phyloP scores from a whole-genome alignment of 2,888 invertebrate genomes.

The Charanyca ferruginea region DNA sequence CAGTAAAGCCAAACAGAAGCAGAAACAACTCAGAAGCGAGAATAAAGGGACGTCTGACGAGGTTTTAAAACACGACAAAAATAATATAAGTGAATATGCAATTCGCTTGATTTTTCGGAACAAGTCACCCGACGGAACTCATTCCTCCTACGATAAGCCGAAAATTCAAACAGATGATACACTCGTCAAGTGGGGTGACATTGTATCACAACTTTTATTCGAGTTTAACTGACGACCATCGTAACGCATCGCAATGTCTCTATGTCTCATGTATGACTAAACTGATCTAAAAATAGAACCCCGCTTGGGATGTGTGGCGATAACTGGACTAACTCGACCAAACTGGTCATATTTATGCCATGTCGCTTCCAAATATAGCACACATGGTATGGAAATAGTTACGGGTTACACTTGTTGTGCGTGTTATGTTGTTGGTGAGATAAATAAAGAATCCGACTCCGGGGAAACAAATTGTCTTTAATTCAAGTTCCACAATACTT shows the following conservation, averaged over 20 bases:
- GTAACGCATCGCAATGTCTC: constrained; percentile 63
- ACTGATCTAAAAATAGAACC: constrained; percentile 82
- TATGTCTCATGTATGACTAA: constrained; percentile 79
- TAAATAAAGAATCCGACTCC: no score
- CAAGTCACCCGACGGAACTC: constrained; percentile 17
- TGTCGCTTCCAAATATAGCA: constrained; percentile 78
- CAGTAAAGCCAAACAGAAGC: constrained; percentile 44
- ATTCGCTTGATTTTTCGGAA: constrained; percentile 34
- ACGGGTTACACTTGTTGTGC: no score
- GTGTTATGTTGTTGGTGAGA: no score
- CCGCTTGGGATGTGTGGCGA: constrained; percentile 78
- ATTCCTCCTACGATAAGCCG: constrained; percentile 8
- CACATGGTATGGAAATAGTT: constrained; percentile 66
- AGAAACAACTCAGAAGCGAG: constrained; percentile 23
- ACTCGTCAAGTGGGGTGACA: constrained; percentile 28
- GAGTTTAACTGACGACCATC: constrained; percentile 44
- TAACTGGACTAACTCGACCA: constrained; percentile 82
- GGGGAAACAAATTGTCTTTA: no score
- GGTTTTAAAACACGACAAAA: constrained; percentile 35
- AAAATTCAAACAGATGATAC: constrained; percentile 38
- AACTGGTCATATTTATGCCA: constrained; percentile 79
- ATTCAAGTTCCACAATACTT: no score
- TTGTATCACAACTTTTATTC: constrained; percentile 53
- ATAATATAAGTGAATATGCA: constrained; percentile 24
- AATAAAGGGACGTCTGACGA: constrained; percentile 33